Conservation (phyloP, 2,797 vertebrate species). For the Dallia pectoralis region DNA sequence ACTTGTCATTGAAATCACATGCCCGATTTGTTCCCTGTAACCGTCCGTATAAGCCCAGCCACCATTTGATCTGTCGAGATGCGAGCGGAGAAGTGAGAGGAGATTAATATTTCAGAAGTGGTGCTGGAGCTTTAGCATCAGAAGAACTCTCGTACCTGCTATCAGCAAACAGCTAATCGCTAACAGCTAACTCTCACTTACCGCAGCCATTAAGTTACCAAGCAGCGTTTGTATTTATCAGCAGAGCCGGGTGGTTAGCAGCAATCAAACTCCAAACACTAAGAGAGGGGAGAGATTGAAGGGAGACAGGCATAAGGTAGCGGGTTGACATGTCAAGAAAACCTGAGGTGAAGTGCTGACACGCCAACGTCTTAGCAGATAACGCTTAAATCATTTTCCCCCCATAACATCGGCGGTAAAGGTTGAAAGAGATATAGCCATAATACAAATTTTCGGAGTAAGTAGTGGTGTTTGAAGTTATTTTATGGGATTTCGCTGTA, state of each 20-base stretch:
- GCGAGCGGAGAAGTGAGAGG: constrained; percentile 7
- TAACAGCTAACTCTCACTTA: constrained; percentile 67
- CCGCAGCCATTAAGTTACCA: constrained; percentile 81
- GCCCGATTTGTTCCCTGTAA: constrained; percentile 22
- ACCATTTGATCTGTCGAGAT: constrained; percentile 58
- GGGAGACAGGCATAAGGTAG: constrained; percentile 52
- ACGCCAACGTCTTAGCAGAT: constrained; percentile 97
- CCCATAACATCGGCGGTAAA: constrained; percentile 98
- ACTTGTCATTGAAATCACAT: constrained; percentile 24
- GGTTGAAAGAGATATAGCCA: constrained; percentile 99
- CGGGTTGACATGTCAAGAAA: constrained; percentile 97
- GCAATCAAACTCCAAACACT: constrained; percentile 83
- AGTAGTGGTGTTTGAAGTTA: constrained; percentile 99
- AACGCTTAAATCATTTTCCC: constrained; percentile 99
- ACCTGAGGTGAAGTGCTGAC: constrained; percentile 94
- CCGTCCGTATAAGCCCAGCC: constrained; percentile 45
- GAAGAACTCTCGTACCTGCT: constrained; percentile 54
- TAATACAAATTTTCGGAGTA: constrained; percentile 99
- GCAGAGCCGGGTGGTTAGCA: constrained; percentile 84
- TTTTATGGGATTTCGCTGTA: constrained; percentile 99
- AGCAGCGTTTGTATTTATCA: constrained; percentile 80
- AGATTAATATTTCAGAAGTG: constrained; percentile 73
- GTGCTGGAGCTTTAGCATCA: constrained; percentile 50
- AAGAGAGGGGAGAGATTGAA: constrained; percentile 45
- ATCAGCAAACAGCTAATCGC: constrained; percentile 59